Conservation (phyloP, 2,797 vertebrate species). For the Myripristis murdjan region DNA sequence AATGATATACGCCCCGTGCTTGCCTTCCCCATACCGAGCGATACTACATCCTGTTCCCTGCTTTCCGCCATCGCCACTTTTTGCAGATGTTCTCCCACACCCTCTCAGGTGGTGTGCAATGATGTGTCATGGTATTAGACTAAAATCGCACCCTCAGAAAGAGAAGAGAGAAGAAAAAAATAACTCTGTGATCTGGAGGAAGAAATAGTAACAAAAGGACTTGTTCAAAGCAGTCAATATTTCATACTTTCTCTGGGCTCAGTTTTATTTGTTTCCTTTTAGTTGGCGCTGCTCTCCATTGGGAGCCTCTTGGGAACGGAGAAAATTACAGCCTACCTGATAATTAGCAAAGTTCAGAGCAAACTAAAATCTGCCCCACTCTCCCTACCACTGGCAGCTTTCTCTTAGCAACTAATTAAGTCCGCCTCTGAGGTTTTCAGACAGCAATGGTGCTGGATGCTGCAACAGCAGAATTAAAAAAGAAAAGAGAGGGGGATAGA, state of each 20-base stretch:
- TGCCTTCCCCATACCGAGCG: constrained; percentile 56
- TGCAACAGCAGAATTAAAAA: constrained; percentile 86
- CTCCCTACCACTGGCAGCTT: constrained; percentile 84
- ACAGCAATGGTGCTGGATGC: constrained; percentile 83
- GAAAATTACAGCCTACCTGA: constrained; percentile 90
- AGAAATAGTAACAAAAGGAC: constrained; percentile 67
- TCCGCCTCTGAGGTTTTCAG: constrained; percentile 87
- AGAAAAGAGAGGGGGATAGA: constrained; percentile 69
- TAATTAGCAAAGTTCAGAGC: constrained; percentile 91
- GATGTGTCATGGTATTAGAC: constrained; percentile 53
- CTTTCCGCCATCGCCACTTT: constrained; percentile 59
- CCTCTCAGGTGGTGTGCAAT: constrained; percentile 45
- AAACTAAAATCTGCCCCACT: constrained; percentile 84
- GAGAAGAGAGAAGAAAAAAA: constrained; percentile 26
- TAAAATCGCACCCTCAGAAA: constrained; percentile 62
- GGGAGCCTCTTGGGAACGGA: constrained; percentile 81
- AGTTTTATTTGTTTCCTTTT: constrained; percentile 71
- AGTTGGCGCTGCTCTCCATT: constrained; percentile 76
- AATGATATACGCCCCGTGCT: constrained; percentile 66
- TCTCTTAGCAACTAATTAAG: constrained; percentile 91
- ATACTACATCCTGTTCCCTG: constrained; percentile 65
- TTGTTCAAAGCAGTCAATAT: constrained; percentile 62
- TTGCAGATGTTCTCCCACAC: constrained; percentile 49
- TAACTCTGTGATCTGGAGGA: constrained; percentile 37
- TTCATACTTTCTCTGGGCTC: constrained; percentile 74